Evolutionary conservation across 2,113 vertebrate genomes (phyloP), one percentile per base, ranked within the genome.

Genomic region (Bolborhynchus lineola): DNA sequence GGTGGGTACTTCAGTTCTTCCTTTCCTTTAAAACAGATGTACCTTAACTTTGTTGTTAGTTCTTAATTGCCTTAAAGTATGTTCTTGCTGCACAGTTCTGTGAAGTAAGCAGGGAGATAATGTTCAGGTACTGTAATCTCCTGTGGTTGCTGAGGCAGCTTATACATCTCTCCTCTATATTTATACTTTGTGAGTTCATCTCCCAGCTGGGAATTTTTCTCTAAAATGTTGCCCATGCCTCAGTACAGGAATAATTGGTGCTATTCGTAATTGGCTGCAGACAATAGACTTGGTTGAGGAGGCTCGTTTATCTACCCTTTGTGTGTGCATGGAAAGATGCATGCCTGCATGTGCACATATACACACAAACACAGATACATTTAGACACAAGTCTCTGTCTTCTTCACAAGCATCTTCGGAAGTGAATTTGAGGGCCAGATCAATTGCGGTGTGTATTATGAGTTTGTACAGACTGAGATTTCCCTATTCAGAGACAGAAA

Each of bases 1-100:
- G 99, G 99, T 99, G 99, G 99, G 99, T 99, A 99, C 97, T 93
- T 98, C 97, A 93, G 97, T 86, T 90, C 97, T 98, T 98, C 97
- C 95, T 98, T 97, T 96, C 49, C 92, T 97, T 97, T 94, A 60
- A 84, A 95, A 87, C 41, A 75, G 1, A 11, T 65, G 13, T 80
- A 26, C 28, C 20, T 77, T 80, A 28, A 21, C 29, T 29, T 94
- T 68, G 65, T 88, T 49, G 13, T 76, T 95, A 90, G 28, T 80
- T 91, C 41, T 86, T 93, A 64, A 47, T 68, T 94, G 77, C 90
- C 91, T 94, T 93, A 31, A 78, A 91, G n/a, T 72, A 37, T 69
- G 28, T 77, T 88, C 55, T 49, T 92, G 84, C 76, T 89, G 47
- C 41, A 35, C 67, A 37, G 28, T 91, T 57, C 49, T 82, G 31